phyloP scores from a whole-genome alignment of 2,888 invertebrate genomes.

The Eristalinus sepulchralis region DNA sequence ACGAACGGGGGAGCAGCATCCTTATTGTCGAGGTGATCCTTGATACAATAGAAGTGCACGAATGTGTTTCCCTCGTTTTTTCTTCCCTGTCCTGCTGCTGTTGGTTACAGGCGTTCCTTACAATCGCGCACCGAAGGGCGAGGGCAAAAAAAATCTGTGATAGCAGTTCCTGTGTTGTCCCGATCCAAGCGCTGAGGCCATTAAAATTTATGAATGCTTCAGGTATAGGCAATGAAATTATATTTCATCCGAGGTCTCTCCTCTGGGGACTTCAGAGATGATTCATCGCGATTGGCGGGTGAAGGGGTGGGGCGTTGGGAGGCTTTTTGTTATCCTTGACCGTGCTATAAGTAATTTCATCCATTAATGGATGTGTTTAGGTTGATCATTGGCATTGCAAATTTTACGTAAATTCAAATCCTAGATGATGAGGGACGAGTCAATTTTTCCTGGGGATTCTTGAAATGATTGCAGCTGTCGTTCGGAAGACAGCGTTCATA shows the following conservation, averaged over 20 bases:
- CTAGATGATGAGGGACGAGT: not conserved
- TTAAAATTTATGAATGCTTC: conserved; percentile 31
- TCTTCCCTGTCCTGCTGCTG: not conserved
- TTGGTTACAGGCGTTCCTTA: not conserved
- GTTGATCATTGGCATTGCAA: not conserved
- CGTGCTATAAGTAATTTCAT: not conserved
- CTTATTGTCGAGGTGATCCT: not conserved
- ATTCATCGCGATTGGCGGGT: not conserved
- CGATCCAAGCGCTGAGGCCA: not conserved
- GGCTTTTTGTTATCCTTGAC: not conserved
- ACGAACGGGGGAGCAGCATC: not conserved
- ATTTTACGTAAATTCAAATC: not conserved
- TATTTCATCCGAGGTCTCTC: not conserved
- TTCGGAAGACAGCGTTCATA: not conserved
- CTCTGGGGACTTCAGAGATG: not conserved
- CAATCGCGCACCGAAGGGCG: not conserved
- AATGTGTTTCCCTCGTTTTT: not conserved
- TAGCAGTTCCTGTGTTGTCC: not conserved
- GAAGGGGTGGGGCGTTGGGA: not conserved
- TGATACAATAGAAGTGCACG: not conserved
- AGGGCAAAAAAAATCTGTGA: not conserved
- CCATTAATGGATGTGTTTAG: not conserved
- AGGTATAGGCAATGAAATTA: not conserved
- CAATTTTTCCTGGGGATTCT: not conserved
- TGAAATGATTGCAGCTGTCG: not conserved